Percentiles rank a stretch among this genome's conserved stretches.
Conservation (phyloP, 2,113 vertebrate genomes). For the Festucalex cinctus region DNA sequence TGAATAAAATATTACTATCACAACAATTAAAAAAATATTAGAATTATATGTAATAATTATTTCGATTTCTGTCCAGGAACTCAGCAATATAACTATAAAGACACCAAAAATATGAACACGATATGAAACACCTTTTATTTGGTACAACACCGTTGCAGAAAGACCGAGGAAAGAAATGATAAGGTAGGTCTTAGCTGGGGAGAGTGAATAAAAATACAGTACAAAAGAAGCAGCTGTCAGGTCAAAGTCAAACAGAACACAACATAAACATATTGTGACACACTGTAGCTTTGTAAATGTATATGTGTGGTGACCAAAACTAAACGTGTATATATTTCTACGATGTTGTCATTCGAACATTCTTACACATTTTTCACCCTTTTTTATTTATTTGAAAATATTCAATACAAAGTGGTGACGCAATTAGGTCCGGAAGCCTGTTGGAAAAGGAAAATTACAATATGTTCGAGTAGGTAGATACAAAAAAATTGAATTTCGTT, state of each 20-base stretch:
- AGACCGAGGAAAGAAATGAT: neutral
- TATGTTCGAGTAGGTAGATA: neutral
- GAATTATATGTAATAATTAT: too few species aligned
- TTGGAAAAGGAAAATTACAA: neutral
- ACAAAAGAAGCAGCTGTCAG: constrained; percentile 20
- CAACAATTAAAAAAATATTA: too few species aligned
- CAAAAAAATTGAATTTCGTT: neutral
- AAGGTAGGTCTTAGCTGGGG: neutral
- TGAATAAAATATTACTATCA: too few species aligned
- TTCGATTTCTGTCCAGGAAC: neutral
- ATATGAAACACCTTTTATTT: constrained; percentile 49
- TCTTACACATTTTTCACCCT: too few species aligned
- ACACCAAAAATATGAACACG: constrained; percentile 2
- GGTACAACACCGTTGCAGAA: constrained; percentile 30
- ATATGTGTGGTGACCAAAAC: neutral
- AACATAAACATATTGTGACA: constrained; percentile 6
- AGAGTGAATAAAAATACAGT: constrained; percentile 34
- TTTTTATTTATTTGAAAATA: neutral
- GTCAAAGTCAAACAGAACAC: constrained; percentile 39
- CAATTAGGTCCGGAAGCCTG: neutral
- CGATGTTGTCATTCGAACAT: neutral
- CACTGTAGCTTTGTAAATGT: neutral
- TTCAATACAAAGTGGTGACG: neutral
- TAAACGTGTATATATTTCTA: neutral
- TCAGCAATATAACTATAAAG: neutral